phyloP scores from a whole-genome alignment of 2,888 invertebrate species.

The Drepana falcataria region DNA sequence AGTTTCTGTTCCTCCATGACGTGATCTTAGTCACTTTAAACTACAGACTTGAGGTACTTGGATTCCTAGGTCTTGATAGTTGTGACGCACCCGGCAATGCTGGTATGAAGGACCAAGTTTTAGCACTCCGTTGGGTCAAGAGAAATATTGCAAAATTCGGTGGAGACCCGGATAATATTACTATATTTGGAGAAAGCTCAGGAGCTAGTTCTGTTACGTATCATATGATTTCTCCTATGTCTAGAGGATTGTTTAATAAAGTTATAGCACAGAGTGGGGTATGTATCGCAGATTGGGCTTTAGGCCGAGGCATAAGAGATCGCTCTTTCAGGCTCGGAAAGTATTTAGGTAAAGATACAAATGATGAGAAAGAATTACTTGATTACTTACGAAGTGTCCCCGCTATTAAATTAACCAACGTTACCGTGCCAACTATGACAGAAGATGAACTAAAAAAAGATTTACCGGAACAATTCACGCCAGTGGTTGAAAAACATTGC shows the following conservation, averaged over 20 bases:
- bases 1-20: slow-evolving; percentile 47
- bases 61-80: slow-evolving; percentile 39
- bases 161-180: slow-evolving; percentile 39
- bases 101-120: slow-evolving; percentile 49
- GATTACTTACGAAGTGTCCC: slow-evolving; percentile 25
- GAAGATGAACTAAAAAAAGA: slow-evolving; percentile 28
- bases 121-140: slow-evolving; percentile 40
- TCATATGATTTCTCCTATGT: slow-evolving; percentile 49
- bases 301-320: slow-evolving; percentile 11
- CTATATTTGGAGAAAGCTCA: slow-evolving; percentile 51
- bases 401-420: slow-evolving; percentile 18
- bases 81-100: slow-evolving; percentile 50
- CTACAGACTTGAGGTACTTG: slow-evolving; percentile 49
- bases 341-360: slow-evolving; percentile 22
- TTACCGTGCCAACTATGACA: slow-evolving; percentile 26
- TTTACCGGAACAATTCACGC: slow-evolving; percentile 32
- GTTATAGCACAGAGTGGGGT: slow-evolving; percentile 48
- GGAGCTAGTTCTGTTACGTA: slow-evolving; percentile 47
- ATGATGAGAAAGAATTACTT: slow-evolving; percentile 18
- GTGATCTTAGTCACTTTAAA: slow-evolving; percentile 55
- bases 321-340: slow-evolving; percentile 23
- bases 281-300: slow-evolving; percentile 28
- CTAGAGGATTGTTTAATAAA: slow-evolving; percentile 44
- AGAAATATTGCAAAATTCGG: slow-evolving; percentile 40
- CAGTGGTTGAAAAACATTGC: slow-evolving; percentile 40